Evolutionary conservation across 2,113 vertebrate genomes (phyloP), one percentile per base, ranked within the genome.

Genomic region (Lagopus muta): DNA sequence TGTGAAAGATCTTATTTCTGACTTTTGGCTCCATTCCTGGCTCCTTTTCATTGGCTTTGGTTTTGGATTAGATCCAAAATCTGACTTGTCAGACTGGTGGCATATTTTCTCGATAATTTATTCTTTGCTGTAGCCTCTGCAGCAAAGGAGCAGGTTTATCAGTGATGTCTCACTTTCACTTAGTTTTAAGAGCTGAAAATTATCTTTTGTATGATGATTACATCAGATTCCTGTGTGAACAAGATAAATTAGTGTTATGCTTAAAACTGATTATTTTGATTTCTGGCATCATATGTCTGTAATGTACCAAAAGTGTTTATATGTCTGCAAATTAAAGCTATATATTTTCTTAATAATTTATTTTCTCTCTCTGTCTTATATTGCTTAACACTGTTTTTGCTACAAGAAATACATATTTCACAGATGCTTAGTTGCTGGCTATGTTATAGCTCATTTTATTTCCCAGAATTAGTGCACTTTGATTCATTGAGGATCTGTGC

Each of bases 261-360:
- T 96, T 93, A 96, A 94, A 96, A 88, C 78, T 64, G 78, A 96
- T 95, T 95, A 94, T 95, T 95, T 96, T 97, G 83, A 94, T 95
- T 97, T 96, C 93, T 92, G 43, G 86, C 96, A 97, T 98, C 91
- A 70, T 92, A 92, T 95, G 94, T 98, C 96, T 98, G 97, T 98
- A 98, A 92, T 97, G 96, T 98, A 98, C 96, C 96, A 96, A 97
- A 98, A 97, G 97, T 98, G 98, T 98, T 98, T 98, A 96, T 98
- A 98, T 98, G 98, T 98, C 97, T 98, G 95, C 96, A 98, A 97
- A 98, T 98, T 98, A 98, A 98, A 98, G 90, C 95, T 97, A 97
- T 98, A 98, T 98, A 98, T 98, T 98, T 98, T 98, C 97, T 96
- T 98, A 98, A 95, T 91, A 94, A 95, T 74, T 96, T 95, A 82